A percentile compares a stretch with the other conserved stretches of the same genome.
Conservation (phyloP, 2,113 vertebrate genomes). For the Macquaria ambigua region DNA sequence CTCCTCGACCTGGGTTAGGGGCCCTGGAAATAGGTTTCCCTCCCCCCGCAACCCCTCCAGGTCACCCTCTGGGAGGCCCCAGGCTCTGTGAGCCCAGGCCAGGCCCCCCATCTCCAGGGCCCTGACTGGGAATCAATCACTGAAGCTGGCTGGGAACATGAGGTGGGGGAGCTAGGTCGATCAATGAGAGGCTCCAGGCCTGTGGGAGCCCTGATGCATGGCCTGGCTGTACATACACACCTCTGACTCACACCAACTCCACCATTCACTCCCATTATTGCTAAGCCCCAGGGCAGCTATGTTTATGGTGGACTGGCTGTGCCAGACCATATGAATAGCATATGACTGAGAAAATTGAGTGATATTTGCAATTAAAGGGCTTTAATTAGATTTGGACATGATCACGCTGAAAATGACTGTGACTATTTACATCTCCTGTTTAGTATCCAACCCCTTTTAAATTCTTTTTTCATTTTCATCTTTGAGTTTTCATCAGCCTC, state of each 20-base stretch:
- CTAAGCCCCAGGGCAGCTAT: constrained; percentile 60
- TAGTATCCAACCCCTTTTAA: not conserved
- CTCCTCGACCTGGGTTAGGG: constrained; percentile 67
- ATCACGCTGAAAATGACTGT: constrained; percentile 22
- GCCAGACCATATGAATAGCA: constrained; percentile 63
- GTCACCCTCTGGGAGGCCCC: constrained; percentile 74
- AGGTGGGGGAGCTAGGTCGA: constrained; percentile 67
- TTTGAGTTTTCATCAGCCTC: constrained; percentile 2
- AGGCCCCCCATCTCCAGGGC: constrained; percentile 79
- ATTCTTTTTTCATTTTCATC: not conserved
- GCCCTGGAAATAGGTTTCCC: constrained; percentile 71
- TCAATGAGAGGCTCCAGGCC: constrained; percentile 78
- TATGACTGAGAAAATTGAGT: constrained; percentile 46
- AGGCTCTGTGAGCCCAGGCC: constrained; percentile 65
- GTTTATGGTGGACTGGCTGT: constrained; percentile 56
- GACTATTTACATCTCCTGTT: not conserved
- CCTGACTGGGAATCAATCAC: constrained; percentile 85
- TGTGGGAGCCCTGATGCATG: constrained; percentile 79
- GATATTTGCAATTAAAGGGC: constrained; percentile 49
- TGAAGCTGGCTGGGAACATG: constrained; percentile 70
- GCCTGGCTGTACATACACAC: constrained; percentile 67
- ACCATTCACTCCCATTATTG: constrained; percentile 69
- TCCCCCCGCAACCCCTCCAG: constrained; percentile 57
- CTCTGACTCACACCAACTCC: constrained; percentile 71
- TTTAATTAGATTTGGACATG: constrained; percentile 46